Percentiles rank a stretch among this genome's conserved stretches.
phyloP scores from a whole-genome alignment of 2,888 invertebrate species.

The Lydus trimaculatus region DNA sequence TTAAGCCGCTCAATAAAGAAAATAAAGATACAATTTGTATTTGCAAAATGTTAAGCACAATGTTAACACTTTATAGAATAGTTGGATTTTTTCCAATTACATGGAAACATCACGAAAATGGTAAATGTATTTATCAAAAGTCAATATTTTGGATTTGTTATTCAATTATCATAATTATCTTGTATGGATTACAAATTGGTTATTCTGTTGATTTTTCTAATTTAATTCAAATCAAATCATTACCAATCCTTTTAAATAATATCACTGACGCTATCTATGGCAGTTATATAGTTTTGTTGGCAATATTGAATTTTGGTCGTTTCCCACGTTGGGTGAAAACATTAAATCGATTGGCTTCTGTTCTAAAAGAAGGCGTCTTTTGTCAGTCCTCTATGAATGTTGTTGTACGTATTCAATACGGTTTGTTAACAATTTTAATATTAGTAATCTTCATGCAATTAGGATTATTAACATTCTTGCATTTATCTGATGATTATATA shows the following conservation, averaged over 20 bases:
- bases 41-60: conserved; percentile 48
- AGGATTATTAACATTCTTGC: conserved; percentile 42
- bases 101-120: conserved; percentile 44
- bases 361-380: conserved; percentile 50
- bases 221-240: conserved; percentile 40
- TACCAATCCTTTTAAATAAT: conserved; percentile 49
- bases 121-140: conserved; percentile 48
- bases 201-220: conserved; percentile 45
- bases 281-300: conserved; percentile 46
- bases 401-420: conserved; percentile 42
- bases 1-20: too few species aligned
- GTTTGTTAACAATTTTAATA: conserved; percentile 39
- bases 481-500: conserved; percentile 44
- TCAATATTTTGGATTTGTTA: conserved; percentile 50
- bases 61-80: conserved; percentile 43
- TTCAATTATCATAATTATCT: conserved; percentile 38
- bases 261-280: conserved; percentile 52
- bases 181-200: conserved; percentile 41
- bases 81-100: conserved; percentile 53
- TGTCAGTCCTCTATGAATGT: conserved; percentile 49
- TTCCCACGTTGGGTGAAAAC: conserved; percentile 47
- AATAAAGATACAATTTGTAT: conserved; percentile 38
- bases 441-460: conserved; percentile 41
- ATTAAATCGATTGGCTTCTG: conserved; percentile 44
- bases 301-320: conserved; percentile 44